Percentiles rank a stretch among this genome's conserved stretches.
phyloP scores from a whole-genome alignment of 2,888 invertebrate genomes.

The Cataglyphis livida region DNA sequence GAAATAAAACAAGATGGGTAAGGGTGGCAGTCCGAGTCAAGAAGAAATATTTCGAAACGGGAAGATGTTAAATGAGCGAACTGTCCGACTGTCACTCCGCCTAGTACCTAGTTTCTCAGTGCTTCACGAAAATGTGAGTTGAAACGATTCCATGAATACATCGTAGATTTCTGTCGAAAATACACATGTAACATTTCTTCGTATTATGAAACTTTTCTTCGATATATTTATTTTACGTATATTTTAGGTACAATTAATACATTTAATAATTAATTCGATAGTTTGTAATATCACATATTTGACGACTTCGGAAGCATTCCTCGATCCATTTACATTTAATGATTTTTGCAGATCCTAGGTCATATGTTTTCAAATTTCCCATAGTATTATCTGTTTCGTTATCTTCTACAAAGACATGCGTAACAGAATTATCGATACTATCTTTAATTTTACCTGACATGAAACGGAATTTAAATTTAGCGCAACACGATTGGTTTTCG shows the following conservation, averaged over 20 bases:
- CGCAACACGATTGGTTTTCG: constrained; percentile 66
- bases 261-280: constrained; percentile 65
- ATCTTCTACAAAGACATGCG: constrained; percentile 76
- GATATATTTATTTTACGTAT: constrained; percentile 19
- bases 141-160: constrained; percentile 79
- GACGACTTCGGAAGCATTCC: constrained; percentile 74
- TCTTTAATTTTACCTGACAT: constrained; percentile 77
- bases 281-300: constrained; percentile 70
- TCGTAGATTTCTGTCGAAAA: constrained; percentile 76
- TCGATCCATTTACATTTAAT: constrained; percentile 78
- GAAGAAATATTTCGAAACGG: constrained; percentile 80
- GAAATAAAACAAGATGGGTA: constrained; percentile 76
- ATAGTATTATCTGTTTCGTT: not conserved
- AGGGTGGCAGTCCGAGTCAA: constrained; percentile 66
- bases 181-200: constrained; percentile 60
- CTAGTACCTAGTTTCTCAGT: constrained; percentile 72
- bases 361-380: not conserved
- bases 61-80: constrained; percentile 83
- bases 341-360: constrained; percentile 61
- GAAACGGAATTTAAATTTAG: constrained; percentile 77
- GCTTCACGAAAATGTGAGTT: constrained; percentile 71
- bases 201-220: constrained; percentile 45
- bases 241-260: not conserved
- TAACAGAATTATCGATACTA: constrained; percentile 71
- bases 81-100: constrained; percentile 83